Conservation (phyloP, 2,888 invertebrate species). For the Nomada goodeniana region DNA sequence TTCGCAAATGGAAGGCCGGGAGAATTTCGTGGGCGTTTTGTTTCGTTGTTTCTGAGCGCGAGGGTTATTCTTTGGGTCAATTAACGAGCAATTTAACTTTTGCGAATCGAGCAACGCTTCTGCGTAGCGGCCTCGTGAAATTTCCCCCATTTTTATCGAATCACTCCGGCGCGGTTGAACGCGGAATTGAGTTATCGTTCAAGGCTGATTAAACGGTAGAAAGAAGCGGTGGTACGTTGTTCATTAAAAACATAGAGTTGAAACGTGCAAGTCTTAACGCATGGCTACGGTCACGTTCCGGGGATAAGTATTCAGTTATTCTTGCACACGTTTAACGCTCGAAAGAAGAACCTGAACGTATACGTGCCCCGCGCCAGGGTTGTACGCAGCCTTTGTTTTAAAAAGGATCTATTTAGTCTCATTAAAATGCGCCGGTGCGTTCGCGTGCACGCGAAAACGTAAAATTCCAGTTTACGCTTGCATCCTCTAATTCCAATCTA, state of each 20-base stretch:
- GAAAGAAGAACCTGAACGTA: background rate
- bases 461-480: slow-evolving; percentile 1
- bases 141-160: background rate
- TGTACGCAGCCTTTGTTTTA: slow-evolving; percentile 2
- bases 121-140: too few species aligned
- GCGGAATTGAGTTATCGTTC: background rate
- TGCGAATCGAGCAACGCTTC: too few species aligned
- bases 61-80: too few species aligned
- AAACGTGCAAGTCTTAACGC: background rate
- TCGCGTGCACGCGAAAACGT: background rate
- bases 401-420: slow-evolving; percentile 21
- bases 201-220: background rate
- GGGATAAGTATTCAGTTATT: background rate
- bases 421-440: background rate
- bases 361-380: background rate
- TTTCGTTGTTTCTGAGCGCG: background rate
- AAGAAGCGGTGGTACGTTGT: background rate
- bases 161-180: background rate
- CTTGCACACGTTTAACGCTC: slow-evolving; percentile 1
- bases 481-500: slow-evolving; percentile 1
- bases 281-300: background rate
- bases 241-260: background rate
- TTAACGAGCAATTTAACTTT: too few species aligned
- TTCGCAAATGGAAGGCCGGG: too few species aligned
- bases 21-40: background rate